Evolutionary conservation across 2,113 vertebrate species (phyloP).

Genomic region (Sprattus sprattus): DNA sequence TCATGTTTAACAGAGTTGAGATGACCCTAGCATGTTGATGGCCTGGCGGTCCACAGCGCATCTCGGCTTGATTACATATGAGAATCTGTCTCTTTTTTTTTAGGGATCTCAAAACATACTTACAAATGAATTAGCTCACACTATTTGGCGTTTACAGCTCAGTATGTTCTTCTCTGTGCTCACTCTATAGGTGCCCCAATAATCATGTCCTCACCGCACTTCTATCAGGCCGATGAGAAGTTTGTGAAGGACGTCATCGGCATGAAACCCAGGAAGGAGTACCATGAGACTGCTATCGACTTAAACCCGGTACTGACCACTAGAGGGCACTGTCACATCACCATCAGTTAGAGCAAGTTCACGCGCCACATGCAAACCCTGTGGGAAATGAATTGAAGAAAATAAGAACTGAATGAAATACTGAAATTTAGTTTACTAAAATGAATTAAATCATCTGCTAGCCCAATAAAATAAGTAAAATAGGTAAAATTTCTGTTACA

Average conservation of each 20-base stretch:
- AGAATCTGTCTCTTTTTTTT: too few relatives aligned
- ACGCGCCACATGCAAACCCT: background rate
- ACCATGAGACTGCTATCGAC: slow-evolving; percentile 84
- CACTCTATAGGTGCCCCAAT: slow-evolving; percentile 83
- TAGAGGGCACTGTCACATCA: background rate
- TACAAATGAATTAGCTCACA: too few relatives aligned
- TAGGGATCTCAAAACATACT: too few relatives aligned
- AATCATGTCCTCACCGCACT: slow-evolving; percentile 92
- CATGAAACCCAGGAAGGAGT: slow-evolving; percentile 82
- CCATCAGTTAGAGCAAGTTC: background rate
- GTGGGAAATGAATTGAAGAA: background rate
- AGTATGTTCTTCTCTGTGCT: background rate
- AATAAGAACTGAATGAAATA: background rate
- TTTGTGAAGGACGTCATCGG: slow-evolving; percentile 77
- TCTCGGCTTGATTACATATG: too few relatives aligned
- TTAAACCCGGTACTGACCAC: slow-evolving; percentile 82
- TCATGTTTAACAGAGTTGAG: background rate
- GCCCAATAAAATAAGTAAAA: background rate
- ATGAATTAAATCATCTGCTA: background rate
- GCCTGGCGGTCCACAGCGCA: background rate
- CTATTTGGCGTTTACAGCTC: background rate
- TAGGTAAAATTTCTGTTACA: background rate
- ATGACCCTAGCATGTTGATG: background rate
- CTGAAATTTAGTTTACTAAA: background rate
- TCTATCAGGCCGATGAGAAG: slow-evolving; percentile 87